Percentiles rank a stretch among this genome's conserved stretches.
Evolutionary conservation across 92 coral and sea anemone genomes (phyloP).

Genomic region (Palythoa grandis): DNA sequence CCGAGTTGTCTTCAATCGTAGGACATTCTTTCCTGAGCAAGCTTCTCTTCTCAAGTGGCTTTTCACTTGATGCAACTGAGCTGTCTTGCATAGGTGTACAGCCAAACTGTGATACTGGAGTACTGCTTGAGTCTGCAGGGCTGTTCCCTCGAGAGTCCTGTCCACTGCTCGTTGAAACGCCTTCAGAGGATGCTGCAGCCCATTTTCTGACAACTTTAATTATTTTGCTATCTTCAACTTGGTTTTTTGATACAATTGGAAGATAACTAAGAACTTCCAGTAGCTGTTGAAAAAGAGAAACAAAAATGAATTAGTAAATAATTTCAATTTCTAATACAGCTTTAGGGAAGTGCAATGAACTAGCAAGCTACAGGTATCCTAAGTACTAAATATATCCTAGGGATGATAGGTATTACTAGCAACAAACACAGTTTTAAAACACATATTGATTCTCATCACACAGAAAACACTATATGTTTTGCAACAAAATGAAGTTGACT

Average conservation of each 20-base stretch:
- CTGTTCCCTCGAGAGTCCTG: conserved; percentile 74
- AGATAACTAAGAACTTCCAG: conserved; percentile 79
- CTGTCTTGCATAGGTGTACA: conserved; percentile 53
- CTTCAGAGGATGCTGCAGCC: conserved; percentile 74
- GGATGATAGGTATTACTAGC: too few relatives aligned
- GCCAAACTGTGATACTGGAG: conserved; percentile 64
- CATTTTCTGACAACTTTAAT: conserved; percentile 87
- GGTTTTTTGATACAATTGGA: conserved; percentile 90
- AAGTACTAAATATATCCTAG: too few relatives aligned
- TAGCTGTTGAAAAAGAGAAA: conserved; percentile 54
- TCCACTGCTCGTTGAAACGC: conserved; percentile 81
- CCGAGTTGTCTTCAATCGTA: conserved; percentile 62
- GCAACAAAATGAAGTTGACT: too few relatives aligned
- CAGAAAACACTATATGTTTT: too few relatives aligned
- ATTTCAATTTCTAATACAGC: too few relatives aligned
- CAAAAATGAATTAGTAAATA: background rate
- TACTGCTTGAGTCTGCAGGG: conserved; percentile 74
- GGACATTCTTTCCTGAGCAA: conserved; percentile 45
- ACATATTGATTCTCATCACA: too few relatives aligned
- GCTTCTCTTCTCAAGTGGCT: background rate
- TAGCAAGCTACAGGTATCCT: too few relatives aligned
- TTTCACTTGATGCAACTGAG: conserved; percentile 39
- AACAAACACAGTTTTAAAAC: too few relatives aligned
- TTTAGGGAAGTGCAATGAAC: too few relatives aligned
- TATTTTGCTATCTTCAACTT: conserved; percentile 92